Evolutionary conservation across 2,888 invertebrate species (phyloP).

Genomic region (Beris morrisii): DNA sequence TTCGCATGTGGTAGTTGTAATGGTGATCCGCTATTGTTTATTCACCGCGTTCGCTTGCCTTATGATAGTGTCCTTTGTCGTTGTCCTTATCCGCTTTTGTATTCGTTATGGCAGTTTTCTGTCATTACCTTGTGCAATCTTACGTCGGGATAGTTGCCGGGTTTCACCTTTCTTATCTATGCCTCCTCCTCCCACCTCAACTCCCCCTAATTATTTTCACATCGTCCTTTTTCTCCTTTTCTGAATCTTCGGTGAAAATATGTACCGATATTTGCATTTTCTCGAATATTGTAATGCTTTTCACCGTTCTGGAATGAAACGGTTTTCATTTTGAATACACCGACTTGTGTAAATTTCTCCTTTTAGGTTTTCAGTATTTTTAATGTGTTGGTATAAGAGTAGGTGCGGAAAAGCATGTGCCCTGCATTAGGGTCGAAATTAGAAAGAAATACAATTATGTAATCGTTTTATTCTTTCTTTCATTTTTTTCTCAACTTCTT

Average conservation of each 20-base stretch:
- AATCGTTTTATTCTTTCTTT: not conserved
- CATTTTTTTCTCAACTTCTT: too few relatives aligned
- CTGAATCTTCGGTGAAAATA: too few relatives aligned
- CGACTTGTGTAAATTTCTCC: too few relatives aligned
- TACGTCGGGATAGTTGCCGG: not conserved
- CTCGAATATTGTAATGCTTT: too few relatives aligned
- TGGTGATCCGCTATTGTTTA: not conserved
- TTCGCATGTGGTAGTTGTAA: conserved; percentile 32
- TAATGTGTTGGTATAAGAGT: not conserved
- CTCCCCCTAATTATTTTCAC: too few relatives aligned
- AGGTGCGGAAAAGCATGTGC: not conserved
- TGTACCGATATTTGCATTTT: too few relatives aligned
- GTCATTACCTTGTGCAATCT: too few relatives aligned
- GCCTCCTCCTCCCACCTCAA: not conserved
- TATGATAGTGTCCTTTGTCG: conserved; percentile 18
- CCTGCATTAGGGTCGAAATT: not conserved
- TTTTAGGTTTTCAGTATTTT: not conserved
- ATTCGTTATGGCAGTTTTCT: too few relatives aligned
- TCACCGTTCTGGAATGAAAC: too few relatives aligned
- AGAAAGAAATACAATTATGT: conserved; percentile 3
- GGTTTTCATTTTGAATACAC: too few relatives aligned
- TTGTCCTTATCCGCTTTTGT: not conserved
- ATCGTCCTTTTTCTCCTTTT: too few relatives aligned
- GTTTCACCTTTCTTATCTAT: not conserved
- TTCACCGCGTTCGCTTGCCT: conserved; percentile 1